Conservation (phyloP, 2,113 vertebrate species). For the Albula goreensis region DNA sequence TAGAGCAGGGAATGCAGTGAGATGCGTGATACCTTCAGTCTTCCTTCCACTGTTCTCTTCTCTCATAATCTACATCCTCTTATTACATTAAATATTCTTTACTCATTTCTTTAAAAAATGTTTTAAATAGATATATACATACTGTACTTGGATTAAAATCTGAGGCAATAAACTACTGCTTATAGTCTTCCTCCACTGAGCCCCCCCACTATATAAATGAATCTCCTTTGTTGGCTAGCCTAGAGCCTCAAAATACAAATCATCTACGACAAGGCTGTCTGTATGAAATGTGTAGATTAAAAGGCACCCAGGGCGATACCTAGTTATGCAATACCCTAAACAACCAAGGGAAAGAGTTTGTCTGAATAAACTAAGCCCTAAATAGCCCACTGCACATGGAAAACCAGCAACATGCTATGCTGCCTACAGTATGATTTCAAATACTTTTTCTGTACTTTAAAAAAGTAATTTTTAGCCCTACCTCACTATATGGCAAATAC, state of each 20-base stretch:
- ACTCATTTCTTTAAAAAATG: not conserved
- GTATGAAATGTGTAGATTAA: not conserved
- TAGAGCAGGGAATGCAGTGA: slow-evolving; percentile 2
- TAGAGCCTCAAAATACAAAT: not conserved
- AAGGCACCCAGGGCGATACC: not conserved
- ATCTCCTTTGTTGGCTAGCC: not conserved
- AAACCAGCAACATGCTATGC: not conserved
- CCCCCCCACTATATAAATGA: not conserved
- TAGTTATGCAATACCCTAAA: not conserved
- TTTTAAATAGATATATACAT: slow-evolving; percentile 30
- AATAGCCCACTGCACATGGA: not conserved
- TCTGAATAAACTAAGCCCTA: not conserved
- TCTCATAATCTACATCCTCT: slow-evolving; percentile 4
- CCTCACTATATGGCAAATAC: too few species aligned
- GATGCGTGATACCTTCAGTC: not conserved
- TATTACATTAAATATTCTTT: slow-evolving; percentile 28
- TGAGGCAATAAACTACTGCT: not conserved
- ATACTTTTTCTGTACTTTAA: not conserved
- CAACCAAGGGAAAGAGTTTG: not conserved
- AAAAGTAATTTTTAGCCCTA: too few species aligned
- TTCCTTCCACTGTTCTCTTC: not conserved
- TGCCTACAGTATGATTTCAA: not conserved
- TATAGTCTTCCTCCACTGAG: not conserved
- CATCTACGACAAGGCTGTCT: not conserved
- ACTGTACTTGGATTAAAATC: slow-evolving; percentile 17